Base-by-base conservation (phyloP, 2,888 invertebrate genomes). In the Lydus trimaculatus region DNA sequence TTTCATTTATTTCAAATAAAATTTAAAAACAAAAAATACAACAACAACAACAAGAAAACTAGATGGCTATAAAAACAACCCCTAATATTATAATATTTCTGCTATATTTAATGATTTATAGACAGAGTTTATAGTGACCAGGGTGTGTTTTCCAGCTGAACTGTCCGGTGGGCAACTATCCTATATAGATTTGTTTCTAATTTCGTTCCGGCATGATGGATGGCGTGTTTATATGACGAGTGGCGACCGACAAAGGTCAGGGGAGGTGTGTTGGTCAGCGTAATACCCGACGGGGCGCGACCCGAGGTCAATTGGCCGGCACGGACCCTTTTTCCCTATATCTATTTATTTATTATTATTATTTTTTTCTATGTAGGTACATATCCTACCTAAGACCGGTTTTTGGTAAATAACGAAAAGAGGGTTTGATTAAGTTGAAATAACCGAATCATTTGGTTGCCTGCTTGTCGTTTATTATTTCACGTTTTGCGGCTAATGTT, bases 221-320 rank as follows among this genome's bases (percentile, higher is more conserved):
- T 84, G 84, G 83, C 77, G 83, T 85, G 85, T 85, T 85, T 85
- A 85, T 85, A 81, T 82, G 84, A 77, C 84, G 84, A 84, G 84
- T 84, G 84, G 84, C 82, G 80, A 74, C 76, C 80, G 81, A 84
- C 83, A 85, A 85, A 85, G 85, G 85, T 85, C 85, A 85, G 82
- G 83, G 83, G 84, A 83, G 83, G 84, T 83, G 83, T 82, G 84
- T 81, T 82, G 84, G 85, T 84, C 84, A 83, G 80, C 82, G 79
- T 80, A 82, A 83, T 82, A 76, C 82, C 79, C 80, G 78, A 73
- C 76, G 84, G 84, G 84, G 84, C 84, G 84, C 83, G 83, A 83
- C 79, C 78, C 75, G 66, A 78, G 85, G 84, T 85, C 85, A 85
- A 85, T 85, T 85, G 84, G 82, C 83, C 82, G 81, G 80, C 82